Conservation (phyloP, 2,888 invertebrate species). For the Tenodera sinensis region DNA sequence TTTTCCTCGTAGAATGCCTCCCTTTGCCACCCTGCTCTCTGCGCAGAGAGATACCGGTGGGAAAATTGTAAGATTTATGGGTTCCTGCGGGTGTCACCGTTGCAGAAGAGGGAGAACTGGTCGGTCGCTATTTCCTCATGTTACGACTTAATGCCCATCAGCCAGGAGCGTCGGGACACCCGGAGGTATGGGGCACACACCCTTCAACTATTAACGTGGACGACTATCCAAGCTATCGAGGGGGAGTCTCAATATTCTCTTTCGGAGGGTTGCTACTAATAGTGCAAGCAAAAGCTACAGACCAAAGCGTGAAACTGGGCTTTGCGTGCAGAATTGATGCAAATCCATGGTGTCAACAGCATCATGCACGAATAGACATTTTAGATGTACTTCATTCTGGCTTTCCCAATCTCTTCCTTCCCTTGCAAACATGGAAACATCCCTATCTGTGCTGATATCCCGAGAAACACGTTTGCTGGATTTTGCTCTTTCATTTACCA, state of each 20-base stretch:
- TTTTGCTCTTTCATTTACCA: too few relatives aligned
- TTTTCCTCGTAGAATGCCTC: background rate
- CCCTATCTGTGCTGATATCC: too few relatives aligned
- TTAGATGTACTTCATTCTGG: background rate
- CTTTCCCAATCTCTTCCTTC: background rate
- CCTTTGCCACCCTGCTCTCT: background rate
- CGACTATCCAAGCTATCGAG: background rate
- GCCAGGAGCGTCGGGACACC: background rate
- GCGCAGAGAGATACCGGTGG: constrained; percentile 1
- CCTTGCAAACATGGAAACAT: too few relatives aligned
- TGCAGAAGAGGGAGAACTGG: background rate
- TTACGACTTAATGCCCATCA: constrained; percentile 15
- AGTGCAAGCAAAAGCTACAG: background rate
- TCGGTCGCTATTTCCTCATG: background rate
- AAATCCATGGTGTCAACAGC: background rate
- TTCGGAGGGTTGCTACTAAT: background rate
- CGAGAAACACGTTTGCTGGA: too few relatives aligned
- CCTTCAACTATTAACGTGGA: background rate
- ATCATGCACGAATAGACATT: background rate
- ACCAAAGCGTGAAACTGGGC: background rate
- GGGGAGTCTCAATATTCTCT: background rate
- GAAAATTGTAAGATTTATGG: constrained; percentile 13
- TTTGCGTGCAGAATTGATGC: too few relatives aligned
- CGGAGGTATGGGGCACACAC: background rate
- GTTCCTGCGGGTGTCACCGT: background rate